Evolutionary conservation across 2,113 vertebrate species (phyloP).

Genomic region (Nothoprocta pentlandii): DNA sequence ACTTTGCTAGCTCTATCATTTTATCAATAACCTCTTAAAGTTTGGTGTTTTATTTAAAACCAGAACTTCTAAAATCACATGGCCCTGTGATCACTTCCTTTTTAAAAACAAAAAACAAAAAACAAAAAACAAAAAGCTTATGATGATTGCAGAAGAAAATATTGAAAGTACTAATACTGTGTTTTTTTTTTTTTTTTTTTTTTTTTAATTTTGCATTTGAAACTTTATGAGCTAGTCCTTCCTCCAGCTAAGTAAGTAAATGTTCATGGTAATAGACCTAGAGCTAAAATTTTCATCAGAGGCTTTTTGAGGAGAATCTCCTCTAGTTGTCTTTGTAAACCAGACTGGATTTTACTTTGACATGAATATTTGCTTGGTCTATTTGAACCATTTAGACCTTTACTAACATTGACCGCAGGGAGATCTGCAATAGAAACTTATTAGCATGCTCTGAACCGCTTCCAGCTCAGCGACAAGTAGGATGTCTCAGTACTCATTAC

Average conservation of each 20-base stretch:
- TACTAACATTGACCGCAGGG: background rate
- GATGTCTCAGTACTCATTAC: background rate
- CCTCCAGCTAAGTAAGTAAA: background rate
- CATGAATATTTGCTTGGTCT: background rate
- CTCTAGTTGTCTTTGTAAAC: background rate
- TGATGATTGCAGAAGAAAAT: background rate
- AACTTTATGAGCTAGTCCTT: background rate
- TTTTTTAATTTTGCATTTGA: background rate
- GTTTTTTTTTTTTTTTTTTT: no score
- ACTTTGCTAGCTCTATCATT: background rate
- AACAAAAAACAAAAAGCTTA: background rate
- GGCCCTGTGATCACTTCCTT: background rate
- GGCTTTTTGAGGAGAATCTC: background rate
- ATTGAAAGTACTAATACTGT: background rate
- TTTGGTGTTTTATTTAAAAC: background rate
- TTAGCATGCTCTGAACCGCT: background rate
- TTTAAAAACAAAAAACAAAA: background rate
- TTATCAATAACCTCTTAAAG: background rate
- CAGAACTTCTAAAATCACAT: background rate
- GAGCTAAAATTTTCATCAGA: background rate
- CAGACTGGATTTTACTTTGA: background rate
- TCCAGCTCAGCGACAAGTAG: slow-evolving; percentile 10
- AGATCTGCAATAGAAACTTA: background rate
- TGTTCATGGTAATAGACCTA: background rate
- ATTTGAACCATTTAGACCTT: background rate